A percentile compares a stretch with the other conserved stretches of the same genome.
phyloP scores from a whole-genome alignment of 2,888 invertebrate genomes.

The Callimorpha dominula region DNA sequence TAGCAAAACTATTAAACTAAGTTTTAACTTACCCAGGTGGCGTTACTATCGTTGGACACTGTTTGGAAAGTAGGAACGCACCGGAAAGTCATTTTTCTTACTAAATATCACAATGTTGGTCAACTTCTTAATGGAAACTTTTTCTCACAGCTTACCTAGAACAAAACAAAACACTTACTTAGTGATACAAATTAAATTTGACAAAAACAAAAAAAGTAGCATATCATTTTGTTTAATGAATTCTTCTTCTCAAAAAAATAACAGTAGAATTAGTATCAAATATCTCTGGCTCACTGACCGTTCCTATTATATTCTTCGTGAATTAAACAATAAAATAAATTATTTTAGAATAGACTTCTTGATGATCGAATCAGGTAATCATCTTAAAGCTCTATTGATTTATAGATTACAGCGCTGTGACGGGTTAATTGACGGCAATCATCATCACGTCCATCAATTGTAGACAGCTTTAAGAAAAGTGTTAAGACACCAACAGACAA shows the following conservation, averaged over 20 bases:
- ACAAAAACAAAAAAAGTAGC: not conserved
- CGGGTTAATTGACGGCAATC: constrained; percentile 67
- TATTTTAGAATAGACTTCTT: not conserved
- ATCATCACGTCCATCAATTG: constrained; percentile 52
- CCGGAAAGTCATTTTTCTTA: constrained; percentile 88
- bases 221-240: no score
- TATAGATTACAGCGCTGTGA: constrained; percentile 63
- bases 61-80: constrained; percentile 90
- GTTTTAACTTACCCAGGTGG: constrained; percentile 88
- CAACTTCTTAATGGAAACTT: constrained; percentile 66
- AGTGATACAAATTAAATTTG: constrained; percentile 70
- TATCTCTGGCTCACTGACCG: not conserved
- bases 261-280: not conserved
- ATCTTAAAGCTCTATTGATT: constrained; percentile 59
- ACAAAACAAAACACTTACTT: constrained; percentile 88
- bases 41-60: constrained; percentile 88
- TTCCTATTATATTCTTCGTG: not conserved
- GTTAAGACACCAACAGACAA: constrained; percentile 10
- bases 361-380: constrained; percentile 35
- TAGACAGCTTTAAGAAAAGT: constrained; percentile 29
- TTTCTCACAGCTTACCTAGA: constrained; percentile 89
- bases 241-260: not conserved
- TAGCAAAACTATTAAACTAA: constrained; percentile 42
- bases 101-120: constrained; percentile 59
- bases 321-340: constrained; percentile 10